phyloP scores from a whole-genome alignment of 1,140 invertebrate genomes.

The Andrena cerasifolii region DNA sequence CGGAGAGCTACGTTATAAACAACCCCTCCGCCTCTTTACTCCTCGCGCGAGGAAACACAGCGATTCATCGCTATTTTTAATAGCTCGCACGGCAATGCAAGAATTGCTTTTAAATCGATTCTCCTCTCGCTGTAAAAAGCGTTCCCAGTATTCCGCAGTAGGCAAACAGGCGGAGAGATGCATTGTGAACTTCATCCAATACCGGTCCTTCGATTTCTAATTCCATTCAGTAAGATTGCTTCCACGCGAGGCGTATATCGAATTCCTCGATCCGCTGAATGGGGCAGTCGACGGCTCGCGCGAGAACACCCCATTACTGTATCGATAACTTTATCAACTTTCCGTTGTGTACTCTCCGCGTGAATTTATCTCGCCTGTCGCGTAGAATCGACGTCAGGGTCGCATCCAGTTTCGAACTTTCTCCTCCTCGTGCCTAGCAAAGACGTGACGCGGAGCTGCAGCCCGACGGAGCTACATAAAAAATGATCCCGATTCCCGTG shows the following conservation, averaged over 20 bases:
- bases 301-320: background rate
- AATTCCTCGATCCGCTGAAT: background rate
- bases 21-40: no score
- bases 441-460: background rate
- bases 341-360: no score
- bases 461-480: constrained; percentile 1
- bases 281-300: background rate
- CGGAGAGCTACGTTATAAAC: background rate
- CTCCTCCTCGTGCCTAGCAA: background rate
- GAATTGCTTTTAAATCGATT: no score
- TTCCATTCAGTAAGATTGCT: background rate
- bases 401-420: background rate
- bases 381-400: background rate
- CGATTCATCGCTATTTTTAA: no score
- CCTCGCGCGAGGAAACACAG: no score
- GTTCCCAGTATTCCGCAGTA: no score
- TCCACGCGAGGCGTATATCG: background rate
- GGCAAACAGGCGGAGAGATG: no score
- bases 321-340: background rate
- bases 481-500: constrained; percentile 23
- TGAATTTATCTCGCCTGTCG: background rate
- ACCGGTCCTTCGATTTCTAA: background rate
- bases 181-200: background rate
- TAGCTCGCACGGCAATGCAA: no score
- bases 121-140: no score